These are phyloP conservation scores for Himalopsyche phryganea DNA, from an alignment of 1,140 invertebrate species.

Conservation along the genomic window DNA sequence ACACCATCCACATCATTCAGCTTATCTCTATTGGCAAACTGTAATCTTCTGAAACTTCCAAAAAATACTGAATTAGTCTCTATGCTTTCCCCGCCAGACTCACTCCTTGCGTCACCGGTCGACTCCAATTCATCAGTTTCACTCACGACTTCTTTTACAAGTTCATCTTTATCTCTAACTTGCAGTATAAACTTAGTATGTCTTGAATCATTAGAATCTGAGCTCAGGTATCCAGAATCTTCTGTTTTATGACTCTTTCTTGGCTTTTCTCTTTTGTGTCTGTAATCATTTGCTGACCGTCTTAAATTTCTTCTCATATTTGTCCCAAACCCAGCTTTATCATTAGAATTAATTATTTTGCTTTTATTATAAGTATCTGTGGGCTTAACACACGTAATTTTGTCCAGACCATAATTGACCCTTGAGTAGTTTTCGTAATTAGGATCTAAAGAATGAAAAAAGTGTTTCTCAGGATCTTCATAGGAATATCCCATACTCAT, in stretches of 20 bases:
- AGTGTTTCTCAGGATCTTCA: neutral
- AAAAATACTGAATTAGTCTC: slow-evolving; percentile 81
- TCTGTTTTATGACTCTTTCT: slow-evolving; percentile 51
- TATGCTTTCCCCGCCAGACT: slow-evolving; percentile 79
- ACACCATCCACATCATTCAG: slow-evolving; percentile 7
- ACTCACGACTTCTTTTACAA: slow-evolving; percentile 20
- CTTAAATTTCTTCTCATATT: slow-evolving; percentile 39
- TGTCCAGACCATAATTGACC: neutral
- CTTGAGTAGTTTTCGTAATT: slow-evolving; percentile 23
- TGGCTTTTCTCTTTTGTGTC: slow-evolving; percentile 44
- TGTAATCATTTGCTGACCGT: slow-evolving; percentile 39
- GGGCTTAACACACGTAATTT: neutral
- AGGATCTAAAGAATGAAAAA: slow-evolving; percentile 20
- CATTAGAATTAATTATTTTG: neutral
- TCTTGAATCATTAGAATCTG: slow-evolving; percentile 61
- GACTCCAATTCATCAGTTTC: slow-evolving; percentile 65
- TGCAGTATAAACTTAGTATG: slow-evolving; percentile 48
- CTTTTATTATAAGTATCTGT: neutral
- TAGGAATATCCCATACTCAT: slow-evolving; percentile 10
- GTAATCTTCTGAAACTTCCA: slow-evolving; percentile 54
- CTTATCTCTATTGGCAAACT: slow-evolving; percentile 13
- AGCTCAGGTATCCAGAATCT: slow-evolving; percentile 68
- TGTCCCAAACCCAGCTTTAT: neutral
- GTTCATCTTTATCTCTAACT: slow-evolving; percentile 36
- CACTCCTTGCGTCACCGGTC: slow-evolving; percentile 68